Conservation (phyloP, 2,797 vertebrate genomes). For the Notolabrus celidotus region DNA sequence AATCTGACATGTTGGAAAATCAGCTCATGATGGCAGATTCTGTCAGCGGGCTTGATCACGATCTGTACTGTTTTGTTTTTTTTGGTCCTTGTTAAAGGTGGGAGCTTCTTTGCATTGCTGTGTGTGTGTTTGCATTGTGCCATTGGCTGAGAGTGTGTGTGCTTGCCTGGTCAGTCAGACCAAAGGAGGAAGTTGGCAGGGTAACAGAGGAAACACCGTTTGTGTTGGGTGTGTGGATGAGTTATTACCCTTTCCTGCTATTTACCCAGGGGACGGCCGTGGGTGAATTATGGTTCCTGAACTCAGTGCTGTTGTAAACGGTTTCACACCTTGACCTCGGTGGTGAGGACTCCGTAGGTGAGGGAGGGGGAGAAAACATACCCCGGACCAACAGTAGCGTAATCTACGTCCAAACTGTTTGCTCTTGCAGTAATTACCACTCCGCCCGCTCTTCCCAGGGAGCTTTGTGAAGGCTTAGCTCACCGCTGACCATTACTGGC, state of each 20-base stretch:
- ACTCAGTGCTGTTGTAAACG: slow-evolving; percentile 64
- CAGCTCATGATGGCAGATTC: neutral
- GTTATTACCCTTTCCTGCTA: slow-evolving; percentile 84
- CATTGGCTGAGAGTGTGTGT: slow-evolving; percentile 16
- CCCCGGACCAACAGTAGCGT: slow-evolving; percentile 49
- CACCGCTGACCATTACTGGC: slow-evolving; percentile 14
- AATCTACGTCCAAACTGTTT: slow-evolving; percentile 61
- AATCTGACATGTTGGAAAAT: neutral
- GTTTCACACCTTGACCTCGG: slow-evolving; percentile 72
- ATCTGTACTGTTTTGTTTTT: neutral
- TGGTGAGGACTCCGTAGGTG: neutral
- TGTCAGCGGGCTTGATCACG: neutral
- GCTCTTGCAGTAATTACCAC: slow-evolving; percentile 61
- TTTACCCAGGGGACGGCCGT: slow-evolving; percentile 67
- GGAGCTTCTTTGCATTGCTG: slow-evolving; percentile 8
- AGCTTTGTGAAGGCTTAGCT: slow-evolving; percentile 45
- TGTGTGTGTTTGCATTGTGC: slow-evolving; percentile 35
- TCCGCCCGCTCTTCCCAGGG: slow-evolving; percentile 38
- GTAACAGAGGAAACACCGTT: slow-evolving; percentile 78
- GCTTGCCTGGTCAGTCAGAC: slow-evolving; percentile 45
- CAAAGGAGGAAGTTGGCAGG: slow-evolving; percentile 72
- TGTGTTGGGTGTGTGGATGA: slow-evolving; percentile 78
- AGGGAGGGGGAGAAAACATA: slow-evolving; percentile 49
- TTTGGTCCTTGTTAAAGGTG: slow-evolving; percentile 7
- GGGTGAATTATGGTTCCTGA: slow-evolving; percentile 74